Percentiles rank a stretch among this genome's conserved stretches.
phyloP scores from a whole-genome alignment of 2,797 vertebrate genomes.

The Nothura maculosa region DNA sequence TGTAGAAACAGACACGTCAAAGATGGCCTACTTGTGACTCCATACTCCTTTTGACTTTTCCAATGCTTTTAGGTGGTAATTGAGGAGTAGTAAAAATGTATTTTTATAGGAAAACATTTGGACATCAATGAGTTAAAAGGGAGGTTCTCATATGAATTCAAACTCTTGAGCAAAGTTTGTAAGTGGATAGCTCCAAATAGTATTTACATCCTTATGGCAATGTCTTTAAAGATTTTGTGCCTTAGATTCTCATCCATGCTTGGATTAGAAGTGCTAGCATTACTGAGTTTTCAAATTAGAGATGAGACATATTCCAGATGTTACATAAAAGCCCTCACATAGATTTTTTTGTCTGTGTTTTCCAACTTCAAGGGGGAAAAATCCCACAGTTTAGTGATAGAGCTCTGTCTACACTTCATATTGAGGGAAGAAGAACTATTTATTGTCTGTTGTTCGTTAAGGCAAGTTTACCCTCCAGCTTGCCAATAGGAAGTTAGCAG shows the following conservation, averaged over 20 bases:
- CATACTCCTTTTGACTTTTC: not conserved
- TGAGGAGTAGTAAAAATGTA: accelerated
- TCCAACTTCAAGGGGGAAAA: not conserved
- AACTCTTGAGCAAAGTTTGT: not conserved
- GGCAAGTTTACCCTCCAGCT: slow-evolving; percentile 10
- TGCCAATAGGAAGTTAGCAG: not conserved
- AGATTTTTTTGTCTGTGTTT: not conserved
- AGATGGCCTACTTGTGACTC: not conserved
- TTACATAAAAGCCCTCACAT: not conserved
- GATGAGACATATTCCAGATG: not conserved
- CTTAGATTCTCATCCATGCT: not conserved
- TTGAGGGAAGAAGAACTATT: not conserved
- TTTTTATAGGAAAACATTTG: not conserved
- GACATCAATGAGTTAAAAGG: not conserved
- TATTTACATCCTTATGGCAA: not conserved
- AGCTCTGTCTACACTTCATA: not conserved
- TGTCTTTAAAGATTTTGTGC: not conserved
- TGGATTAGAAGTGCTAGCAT: not conserved
- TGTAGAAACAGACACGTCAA: not conserved
- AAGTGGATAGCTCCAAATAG: not conserved
- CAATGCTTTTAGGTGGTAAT: not conserved
- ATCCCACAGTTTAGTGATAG: not conserved
- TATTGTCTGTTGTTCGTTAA: not conserved
- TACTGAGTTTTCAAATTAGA: not conserved
- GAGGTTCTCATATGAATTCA: not conserved